Base-by-base conservation (phyloP, 35 echinoderm and acorn worm species). In the Apostichopus californicus region DNA sequence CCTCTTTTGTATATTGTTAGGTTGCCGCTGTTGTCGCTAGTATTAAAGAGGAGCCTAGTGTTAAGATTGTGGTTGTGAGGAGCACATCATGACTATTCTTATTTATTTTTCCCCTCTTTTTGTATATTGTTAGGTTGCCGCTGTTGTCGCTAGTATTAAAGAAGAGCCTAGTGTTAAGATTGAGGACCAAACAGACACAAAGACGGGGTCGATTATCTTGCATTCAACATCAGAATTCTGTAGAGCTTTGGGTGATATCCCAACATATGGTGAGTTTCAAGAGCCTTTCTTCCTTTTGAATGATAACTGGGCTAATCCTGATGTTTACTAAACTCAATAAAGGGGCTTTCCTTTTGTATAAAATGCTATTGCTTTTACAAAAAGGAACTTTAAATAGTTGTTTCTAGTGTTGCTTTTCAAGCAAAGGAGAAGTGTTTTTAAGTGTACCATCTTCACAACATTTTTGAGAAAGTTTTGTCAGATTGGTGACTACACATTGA, bases 221-320 rank as follows among this genome's bases (percentile, higher is more conserved):
- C 96, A 99, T 90, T 96, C 97, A 78, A 99, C 97, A 15, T 99
- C 97, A 78, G 97, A 99, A 89, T 99, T 99, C 93, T 99, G 97
- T 90, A 86, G 97, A 86, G 92, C 95, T 1, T 81, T 99, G 14
- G 97, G 97, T 11, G 97, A 99, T 57, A 99, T 99, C 63, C 97
- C 97, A 77, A 92, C 97, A 2, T 99, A 99, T 92, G 93, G 97
- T 99, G 34, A 90, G 97, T 25, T 73, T 80, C 1, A 56, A 63
- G 8, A 53, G 34, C 77, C 20, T 6, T 71, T 52, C 52, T 58
- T 1, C 28, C 1, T 34, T 34, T 34, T 34, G 28, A 34, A 34
- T 34, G 28, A 34, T 34, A 34, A 34, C 28, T 34, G 28, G 28
- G 28, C 28, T 34, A 34, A 34, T 34, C 28, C 28, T 34, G 28